Percentiles rank a stretch among this genome's conserved stretches.
Conservation (phyloP, 64 coral and sea anemone species). For the Montipora foliosa region DNA sequence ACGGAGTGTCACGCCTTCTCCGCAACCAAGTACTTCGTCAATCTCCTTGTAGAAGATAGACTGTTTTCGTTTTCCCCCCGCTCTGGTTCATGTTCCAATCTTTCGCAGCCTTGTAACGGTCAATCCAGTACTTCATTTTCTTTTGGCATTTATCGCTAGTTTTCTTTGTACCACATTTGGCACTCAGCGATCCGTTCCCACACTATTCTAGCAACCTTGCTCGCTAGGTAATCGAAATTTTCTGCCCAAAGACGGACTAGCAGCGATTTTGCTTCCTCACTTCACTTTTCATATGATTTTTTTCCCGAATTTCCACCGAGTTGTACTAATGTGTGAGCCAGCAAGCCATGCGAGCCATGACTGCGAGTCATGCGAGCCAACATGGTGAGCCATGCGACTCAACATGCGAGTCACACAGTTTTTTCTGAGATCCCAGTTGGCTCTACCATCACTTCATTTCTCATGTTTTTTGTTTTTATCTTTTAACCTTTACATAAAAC, state of each 20-base stretch:
- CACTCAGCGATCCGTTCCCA: constrained; percentile 22
- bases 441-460: neutral
- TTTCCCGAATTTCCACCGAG: neutral
- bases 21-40: neutral
- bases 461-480: neutral
- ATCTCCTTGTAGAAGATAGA: constrained; percentile 6
- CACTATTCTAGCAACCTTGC: neutral
- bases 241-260: neutral
- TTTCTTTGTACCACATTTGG: neutral
- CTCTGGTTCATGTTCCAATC: constrained; percentile 3
- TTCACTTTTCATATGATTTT: constrained; percentile 6
- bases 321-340: neutral
- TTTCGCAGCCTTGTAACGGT: neutral
- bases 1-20: neutral
- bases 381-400: too few species aligned
- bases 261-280: neutral
- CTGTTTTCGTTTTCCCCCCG: constrained; percentile 4
- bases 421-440: neutral
- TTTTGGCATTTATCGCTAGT: too few species aligned
- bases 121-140: too few species aligned
- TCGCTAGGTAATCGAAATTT: neutral
- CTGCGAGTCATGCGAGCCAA: neutral
- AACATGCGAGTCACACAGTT: neutral
- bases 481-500: neutral
- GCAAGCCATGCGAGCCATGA: neutral